Percentiles rank a stretch among this genome's conserved stretches.
These are phyloP conservation scores for Pollicipes pollicipes DNA, from an alignment of 1,140 invertebrate genomes.

Conservation along the genomic window DNA sequence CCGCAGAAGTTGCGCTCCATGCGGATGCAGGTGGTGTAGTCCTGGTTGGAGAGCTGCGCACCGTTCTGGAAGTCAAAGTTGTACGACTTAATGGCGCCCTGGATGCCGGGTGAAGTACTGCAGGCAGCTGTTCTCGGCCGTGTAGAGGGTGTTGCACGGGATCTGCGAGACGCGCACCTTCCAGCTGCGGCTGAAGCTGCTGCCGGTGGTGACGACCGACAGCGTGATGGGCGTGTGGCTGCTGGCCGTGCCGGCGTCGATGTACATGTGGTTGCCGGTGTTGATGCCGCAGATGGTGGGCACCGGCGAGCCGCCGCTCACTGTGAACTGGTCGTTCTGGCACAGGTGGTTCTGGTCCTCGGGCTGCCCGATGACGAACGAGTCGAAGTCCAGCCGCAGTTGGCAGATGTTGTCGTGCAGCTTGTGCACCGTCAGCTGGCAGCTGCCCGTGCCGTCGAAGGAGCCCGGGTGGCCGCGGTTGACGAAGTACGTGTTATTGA, in stretches of 20 bases:
- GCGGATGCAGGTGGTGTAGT: slow-evolving; percentile 67
- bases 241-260: background rate
- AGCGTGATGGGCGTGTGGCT: slow-evolving; percentile 12
- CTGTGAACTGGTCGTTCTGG: background rate
- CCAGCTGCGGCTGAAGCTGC: slow-evolving; percentile 19
- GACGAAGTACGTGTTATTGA: slow-evolving; percentile 1
- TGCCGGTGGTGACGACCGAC: slow-evolving; percentile 18
- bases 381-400: background rate
- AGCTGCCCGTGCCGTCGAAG: background rate
- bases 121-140: slow-evolving; percentile 13
- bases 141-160: slow-evolving; percentile 16
- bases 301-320: slow-evolving; percentile 30
- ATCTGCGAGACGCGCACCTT: slow-evolving; percentile 19
- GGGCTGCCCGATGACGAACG: background rate
- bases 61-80: slow-evolving; percentile 57
- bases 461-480: background rate
- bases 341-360: background rate
- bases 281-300: slow-evolving; percentile 63
- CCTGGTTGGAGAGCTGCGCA: slow-evolving; percentile 65
- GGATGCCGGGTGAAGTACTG: slow-evolving; percentile 14
- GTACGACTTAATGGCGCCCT: slow-evolving; percentile 38
- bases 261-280: slow-evolving; percentile 47
- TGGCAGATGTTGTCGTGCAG: background rate
- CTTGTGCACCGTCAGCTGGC: background rate
- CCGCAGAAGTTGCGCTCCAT: slow-evolving; percentile 73